Base-by-base conservation (phyloP, 2,888 invertebrate genomes). In the Drosophila anomelani region DNA sequence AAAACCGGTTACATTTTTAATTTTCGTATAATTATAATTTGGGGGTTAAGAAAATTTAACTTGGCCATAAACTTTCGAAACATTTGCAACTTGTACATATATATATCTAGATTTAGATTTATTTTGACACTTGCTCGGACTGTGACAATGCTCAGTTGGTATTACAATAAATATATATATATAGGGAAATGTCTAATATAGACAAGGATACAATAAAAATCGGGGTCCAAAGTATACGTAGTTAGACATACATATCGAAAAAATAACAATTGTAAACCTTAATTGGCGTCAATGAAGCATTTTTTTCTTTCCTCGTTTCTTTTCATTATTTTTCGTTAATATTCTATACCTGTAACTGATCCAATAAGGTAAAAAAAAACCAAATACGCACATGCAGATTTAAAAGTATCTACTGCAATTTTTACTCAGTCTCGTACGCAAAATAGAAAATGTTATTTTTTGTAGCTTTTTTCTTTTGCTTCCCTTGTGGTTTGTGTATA, bases 121-220 rank as follows among this genome's bases (percentile, higher is more conserved):
- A 54, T 43, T 51, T 60, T 47, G 59, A 73, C 69, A 74, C 61
- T 67, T 57, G 51, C 69, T 75, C 66, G 55, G 74, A 61, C 75
- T 74, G 66, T 73, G 79, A 51, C 73, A 75, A 56, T 34, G 61
- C 68, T 81, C 39, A 44, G 46, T 75, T 69, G 46, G 67, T 67
- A 44, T 46, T 72, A 77, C 67, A 59, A 62, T 81, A 80, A 80
- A 78, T 74, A 23, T 23, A 23, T 23, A 23, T 29, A 78, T 81
- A 68, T 75, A 85, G 54, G 60, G 60, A 59, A 64, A 66, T 86
- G 88, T 88, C 88, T 88, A 88, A 88, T 88, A 88, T 88, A 88
- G 88, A 88, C 88, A 88, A 88, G 80, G 80, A 81, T 82, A 77
- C 75, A 75, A 79, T 73, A 73, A 73, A 73, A 71, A 76, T 70